Percentiles rank a stretch among this genome's conserved stretches.
These are phyloP conservation scores for Podarcis raffonei DNA, from an alignment of 2,113 vertebrate genomes.

Conservation along the genomic window DNA sequence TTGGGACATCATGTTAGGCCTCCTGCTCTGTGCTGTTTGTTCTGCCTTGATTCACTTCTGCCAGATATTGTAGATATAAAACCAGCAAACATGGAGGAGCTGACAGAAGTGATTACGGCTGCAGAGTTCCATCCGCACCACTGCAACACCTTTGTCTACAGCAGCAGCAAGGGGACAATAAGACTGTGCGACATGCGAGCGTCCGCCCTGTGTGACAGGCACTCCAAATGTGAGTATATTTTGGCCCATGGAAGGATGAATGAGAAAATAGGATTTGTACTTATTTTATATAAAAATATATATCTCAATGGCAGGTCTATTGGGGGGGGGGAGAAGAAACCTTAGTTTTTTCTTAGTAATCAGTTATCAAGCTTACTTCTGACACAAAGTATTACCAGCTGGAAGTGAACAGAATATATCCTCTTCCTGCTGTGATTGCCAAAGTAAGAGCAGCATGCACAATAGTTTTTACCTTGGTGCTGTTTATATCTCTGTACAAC, in stretches of 20 bases:
- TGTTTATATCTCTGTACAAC: neutral
- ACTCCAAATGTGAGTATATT: constrained; percentile 90
- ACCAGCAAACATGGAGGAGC: constrained; percentile 96
- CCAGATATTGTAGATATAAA: constrained; percentile 98
- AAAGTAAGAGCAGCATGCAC: neutral
- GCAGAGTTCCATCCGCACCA: constrained; percentile 94
- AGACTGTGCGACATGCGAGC: constrained; percentile 95
- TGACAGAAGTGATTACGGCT: constrained; percentile 94
- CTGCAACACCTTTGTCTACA: constrained; percentile 97
- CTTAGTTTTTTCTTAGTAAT: neutral
- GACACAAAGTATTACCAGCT: neutral
- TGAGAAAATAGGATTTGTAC: neutral
- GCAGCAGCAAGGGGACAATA: constrained; percentile 97
- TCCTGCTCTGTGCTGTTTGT: fast-evolving
- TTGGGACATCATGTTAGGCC: fast-evolving
- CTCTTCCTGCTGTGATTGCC: neutral
- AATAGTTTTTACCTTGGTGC: neutral
- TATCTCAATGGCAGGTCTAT: neutral
- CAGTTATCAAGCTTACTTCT: neutral
- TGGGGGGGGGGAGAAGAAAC: neutral
- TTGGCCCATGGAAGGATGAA: neutral
- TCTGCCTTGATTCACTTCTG: constrained; percentile 78
- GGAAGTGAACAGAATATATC: neutral
- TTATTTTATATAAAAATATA: neutral
- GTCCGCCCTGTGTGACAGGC: constrained; percentile 90